These are phyloP conservation scores for Xestia sexstrigata DNA, from an alignment of 2,888 invertebrate genomes.

Conservation along the genomic window DNA sequence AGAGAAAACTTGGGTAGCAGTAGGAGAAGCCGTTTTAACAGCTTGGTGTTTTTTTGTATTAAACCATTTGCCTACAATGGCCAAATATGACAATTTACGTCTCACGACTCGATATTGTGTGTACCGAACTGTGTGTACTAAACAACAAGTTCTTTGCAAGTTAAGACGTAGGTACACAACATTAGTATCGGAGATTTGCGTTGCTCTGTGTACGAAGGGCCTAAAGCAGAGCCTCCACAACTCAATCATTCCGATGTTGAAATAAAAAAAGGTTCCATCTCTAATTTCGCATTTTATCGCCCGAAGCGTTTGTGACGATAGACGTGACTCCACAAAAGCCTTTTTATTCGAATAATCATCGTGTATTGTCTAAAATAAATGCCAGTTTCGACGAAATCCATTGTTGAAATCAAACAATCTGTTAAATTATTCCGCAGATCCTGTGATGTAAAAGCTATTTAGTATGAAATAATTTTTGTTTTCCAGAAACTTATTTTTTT, in stretches of 20 bases:
- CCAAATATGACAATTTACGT: not conserved
- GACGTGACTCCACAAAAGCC: slow-evolving; percentile 24
- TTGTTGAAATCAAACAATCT: slow-evolving; percentile 55
- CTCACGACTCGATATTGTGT: not conserved
- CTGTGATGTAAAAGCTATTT: slow-evolving; percentile 49
- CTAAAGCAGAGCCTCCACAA: slow-evolving; percentile 4
- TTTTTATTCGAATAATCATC: slow-evolving; percentile 33
- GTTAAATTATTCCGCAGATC: slow-evolving; percentile 67
- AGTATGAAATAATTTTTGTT: not conserved
- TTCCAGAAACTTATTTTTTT: not conserved
- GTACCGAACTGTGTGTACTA: too few species aligned
- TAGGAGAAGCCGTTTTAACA: too few species aligned
- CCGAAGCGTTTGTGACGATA: not conserved
- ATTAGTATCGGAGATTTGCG: not conserved
- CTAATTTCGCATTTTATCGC: slow-evolving; percentile 31
- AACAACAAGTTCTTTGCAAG: not conserved
- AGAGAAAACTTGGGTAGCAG: too few species aligned
- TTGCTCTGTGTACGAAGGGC: not conserved
- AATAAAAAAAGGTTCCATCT: slow-evolving; percentile 9
- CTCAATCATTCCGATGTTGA: slow-evolving; percentile 17
- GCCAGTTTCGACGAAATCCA: slow-evolving; percentile 40
- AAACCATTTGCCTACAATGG: too few species aligned
- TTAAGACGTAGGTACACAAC: not conserved
- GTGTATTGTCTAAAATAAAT: slow-evolving; percentile 42
- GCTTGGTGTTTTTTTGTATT: too few species aligned